Conservation (phyloP, 1,140 invertebrate species). For the Saxidomus purpurata region DNA sequence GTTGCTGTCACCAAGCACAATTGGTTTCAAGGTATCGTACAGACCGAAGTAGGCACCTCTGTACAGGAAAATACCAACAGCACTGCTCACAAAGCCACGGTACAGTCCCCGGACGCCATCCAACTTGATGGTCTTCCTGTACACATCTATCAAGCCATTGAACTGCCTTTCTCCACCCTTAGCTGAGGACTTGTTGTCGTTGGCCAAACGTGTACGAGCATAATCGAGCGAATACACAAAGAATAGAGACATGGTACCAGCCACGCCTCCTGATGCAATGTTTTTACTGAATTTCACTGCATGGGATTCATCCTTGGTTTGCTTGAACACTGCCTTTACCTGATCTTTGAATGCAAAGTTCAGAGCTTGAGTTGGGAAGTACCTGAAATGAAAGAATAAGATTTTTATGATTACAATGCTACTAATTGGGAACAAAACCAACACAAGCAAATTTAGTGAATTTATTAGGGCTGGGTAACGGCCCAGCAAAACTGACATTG, state of each 20-base stretch:
- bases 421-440: no score
- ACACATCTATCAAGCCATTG: slow-evolving; percentile 94
- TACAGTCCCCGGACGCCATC: slow-evolving; percentile 96
- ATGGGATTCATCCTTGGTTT: slow-evolving; percentile 82
- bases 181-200: slow-evolving; percentile 89
- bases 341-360: slow-evolving; percentile 98
- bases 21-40: slow-evolving; percentile 96
- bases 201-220: slow-evolving; percentile 93
- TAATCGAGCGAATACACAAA: slow-evolving; percentile 99
- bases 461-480: no score
- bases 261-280: slow-evolving; percentile 96
- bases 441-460: no score
- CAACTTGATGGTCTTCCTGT: slow-evolving; percentile 94
- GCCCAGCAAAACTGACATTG: no score
- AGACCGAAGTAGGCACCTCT: slow-evolving; percentile 97
- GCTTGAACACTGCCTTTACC: slow-evolving; percentile 90
- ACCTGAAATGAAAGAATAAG: no score
- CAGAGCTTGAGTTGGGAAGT: slow-evolving; percentile 98
- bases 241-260: slow-evolving; percentile 97
- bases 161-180: slow-evolving; percentile 94
- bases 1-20: slow-evolving; percentile 93
- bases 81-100: slow-evolving; percentile 97
- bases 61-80: slow-evolving; percentile 87
- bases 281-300: slow-evolving; percentile 87
- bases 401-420: no score